These are phyloP conservation scores for Oligia fasciuncula DNA, from an alignment of 2,888 invertebrate species.

Conservation along the genomic window DNA sequence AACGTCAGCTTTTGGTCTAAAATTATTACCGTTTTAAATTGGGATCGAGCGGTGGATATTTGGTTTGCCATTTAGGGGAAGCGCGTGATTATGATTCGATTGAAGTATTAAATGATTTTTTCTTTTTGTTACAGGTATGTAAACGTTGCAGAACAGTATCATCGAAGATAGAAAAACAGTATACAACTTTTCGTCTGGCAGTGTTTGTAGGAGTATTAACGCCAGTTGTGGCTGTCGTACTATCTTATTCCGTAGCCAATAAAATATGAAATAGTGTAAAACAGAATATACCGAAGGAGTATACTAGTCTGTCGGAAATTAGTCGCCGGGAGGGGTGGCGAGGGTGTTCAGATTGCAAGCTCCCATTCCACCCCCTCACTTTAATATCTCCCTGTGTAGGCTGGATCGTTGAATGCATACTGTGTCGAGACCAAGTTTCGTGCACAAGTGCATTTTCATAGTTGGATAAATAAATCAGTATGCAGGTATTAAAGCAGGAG, in stretches of 20 bases:
- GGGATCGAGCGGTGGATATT: constrained; percentile 59
- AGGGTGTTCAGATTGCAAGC: constrained; percentile 76
- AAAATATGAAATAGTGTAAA: constrained; percentile 80
- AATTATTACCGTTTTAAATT: constrained; percentile 79
- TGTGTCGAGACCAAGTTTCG: constrained; percentile 77
- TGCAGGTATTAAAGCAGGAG: constrained; percentile 61
- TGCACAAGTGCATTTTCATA: constrained; percentile 81
- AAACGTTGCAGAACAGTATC: constrained; percentile 41
- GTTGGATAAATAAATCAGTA: constrained; percentile 77
- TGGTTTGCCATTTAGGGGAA: constrained; percentile 57
- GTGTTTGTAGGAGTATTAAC: constrained; percentile 36
- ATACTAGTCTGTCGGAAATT: constrained; percentile 86
- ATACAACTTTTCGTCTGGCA: neutral
- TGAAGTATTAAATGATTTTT: constrained; percentile 55
- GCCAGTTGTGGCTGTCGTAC: constrained; percentile 30
- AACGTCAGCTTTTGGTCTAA: constrained; percentile 78
- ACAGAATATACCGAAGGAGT: constrained; percentile 71
- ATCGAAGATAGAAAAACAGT: constrained; percentile 24
- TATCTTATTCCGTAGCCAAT: constrained; percentile 62
- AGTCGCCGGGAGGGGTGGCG: constrained; percentile 82
- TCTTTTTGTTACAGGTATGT: constrained; percentile 74
- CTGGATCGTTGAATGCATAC: constrained; percentile 75
- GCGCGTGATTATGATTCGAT: constrained; percentile 52
- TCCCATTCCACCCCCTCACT: constrained; percentile 67
- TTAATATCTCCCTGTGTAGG: constrained; percentile 79